Evolutionary conservation across 1,140 invertebrate genomes (phyloP).

Genomic region (Amyelois transitella): DNA sequence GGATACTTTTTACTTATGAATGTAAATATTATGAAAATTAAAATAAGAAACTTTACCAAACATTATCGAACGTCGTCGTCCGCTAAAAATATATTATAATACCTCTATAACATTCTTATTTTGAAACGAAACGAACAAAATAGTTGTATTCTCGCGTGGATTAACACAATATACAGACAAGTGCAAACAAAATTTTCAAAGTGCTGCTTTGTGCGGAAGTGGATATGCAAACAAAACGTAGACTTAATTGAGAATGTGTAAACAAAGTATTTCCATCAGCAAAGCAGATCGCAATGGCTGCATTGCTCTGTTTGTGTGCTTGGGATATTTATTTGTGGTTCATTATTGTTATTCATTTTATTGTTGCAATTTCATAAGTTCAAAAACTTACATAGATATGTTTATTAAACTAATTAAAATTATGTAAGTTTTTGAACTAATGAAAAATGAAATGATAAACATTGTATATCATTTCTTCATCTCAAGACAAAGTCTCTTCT

Average conservation of each 20-base stretch:
- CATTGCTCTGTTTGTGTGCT: slow-evolving; percentile 35
- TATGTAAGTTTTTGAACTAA: no score
- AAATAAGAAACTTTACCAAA: no score
- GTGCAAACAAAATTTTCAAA: slow-evolving; percentile 57
- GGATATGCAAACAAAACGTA: slow-evolving; percentile 56
- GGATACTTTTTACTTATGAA: no score
- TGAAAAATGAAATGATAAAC: no score
- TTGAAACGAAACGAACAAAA: neutral
- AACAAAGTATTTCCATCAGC: slow-evolving; percentile 60
- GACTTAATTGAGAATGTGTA: slow-evolving; percentile 71
- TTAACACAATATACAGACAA: slow-evolving; percentile 10
- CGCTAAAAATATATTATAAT: neutral
- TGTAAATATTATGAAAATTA: no score
- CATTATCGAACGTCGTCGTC: no score
- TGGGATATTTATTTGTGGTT: slow-evolving; percentile 13
- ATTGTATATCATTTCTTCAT: no score
- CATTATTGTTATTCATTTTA: neutral
- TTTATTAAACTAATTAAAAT: no score
- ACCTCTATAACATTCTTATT: neutral
- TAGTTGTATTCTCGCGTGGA: slow-evolving; percentile 8
- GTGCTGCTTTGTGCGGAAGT: slow-evolving; percentile 48
- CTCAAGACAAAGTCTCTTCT: no score
- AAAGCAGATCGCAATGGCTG: slow-evolving; percentile 39
- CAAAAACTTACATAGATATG: neutral
- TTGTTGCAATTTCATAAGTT: neutral